Evolutionary conservation across 2,797 vertebrate genomes (phyloP).

Genomic region (Ctenopoma multispine): DNA sequence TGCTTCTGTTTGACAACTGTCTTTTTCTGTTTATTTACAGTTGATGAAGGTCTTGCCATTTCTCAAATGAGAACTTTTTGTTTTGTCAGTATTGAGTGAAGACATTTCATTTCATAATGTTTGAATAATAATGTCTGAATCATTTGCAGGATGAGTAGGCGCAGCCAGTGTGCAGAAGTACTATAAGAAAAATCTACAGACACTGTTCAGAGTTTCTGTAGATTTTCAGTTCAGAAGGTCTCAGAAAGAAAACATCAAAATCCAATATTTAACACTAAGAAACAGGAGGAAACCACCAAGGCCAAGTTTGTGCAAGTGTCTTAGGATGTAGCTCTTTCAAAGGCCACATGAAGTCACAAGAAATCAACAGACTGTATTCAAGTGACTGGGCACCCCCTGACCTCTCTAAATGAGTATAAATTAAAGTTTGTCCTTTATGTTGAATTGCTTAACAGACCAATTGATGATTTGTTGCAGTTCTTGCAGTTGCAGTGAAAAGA

Average conservation of each 20-base stretch:
- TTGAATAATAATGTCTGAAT: no score
- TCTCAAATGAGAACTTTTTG: not conserved
- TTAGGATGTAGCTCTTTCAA: not conserved
- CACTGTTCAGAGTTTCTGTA: no score
- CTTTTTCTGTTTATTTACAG: no score
- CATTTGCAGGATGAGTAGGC: no score
- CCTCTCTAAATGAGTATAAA: not conserved
- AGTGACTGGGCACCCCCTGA: not conserved
- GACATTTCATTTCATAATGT: no score
- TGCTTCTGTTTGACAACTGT: not conserved
- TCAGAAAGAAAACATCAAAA: no score
- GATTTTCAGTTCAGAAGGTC: no score
- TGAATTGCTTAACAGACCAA: no score
- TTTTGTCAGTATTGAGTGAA: not conserved
- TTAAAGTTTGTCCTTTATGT: not conserved
- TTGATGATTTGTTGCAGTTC: no score
- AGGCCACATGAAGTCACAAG: conserved; percentile 10
- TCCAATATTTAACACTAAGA: not conserved
- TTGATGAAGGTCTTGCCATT: not conserved
- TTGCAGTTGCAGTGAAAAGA: no score
- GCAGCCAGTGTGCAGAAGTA: no score
- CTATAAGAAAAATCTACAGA: not conserved
- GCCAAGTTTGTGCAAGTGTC: not conserved
- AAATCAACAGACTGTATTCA: not conserved
- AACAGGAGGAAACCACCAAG: not conserved